phyloP scores from a whole-genome alignment of 2,797 vertebrate species.

The Mallotus villosus region DNA sequence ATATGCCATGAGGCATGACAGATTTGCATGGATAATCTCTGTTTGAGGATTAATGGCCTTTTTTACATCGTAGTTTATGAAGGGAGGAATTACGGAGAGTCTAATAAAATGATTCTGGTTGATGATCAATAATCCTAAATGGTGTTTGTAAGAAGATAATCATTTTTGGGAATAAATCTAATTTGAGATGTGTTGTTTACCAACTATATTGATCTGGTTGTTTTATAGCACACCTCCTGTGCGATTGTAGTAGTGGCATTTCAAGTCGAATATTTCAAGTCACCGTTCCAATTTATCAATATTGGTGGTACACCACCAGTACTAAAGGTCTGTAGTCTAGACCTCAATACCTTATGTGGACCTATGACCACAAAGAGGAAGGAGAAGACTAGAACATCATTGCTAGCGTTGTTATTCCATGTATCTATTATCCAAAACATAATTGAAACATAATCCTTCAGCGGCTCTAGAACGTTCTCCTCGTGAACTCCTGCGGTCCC shows the following conservation, averaged over 20 bases:
- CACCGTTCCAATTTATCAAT: no score
- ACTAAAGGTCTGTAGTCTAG: no score
- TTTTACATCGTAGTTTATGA: slow-evolving; percentile 40
- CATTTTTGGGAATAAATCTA: background rate
- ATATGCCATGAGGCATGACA: slow-evolving; percentile 49
- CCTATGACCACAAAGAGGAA: no score
- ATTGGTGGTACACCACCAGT: slow-evolving; percentile 20
- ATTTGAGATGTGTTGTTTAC: slow-evolving; percentile 9
- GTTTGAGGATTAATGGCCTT: slow-evolving; percentile 57
- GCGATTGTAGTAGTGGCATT: background rate
- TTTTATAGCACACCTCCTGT: background rate
- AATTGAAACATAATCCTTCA: no score
- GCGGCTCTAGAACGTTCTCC: no score
- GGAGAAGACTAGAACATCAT: no score
- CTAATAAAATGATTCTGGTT: slow-evolving; percentile 14
- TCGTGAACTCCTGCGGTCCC: background rate
- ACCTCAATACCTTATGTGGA: no score
- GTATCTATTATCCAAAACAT: no score
- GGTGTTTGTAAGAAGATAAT: background rate
- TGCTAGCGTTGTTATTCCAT: no score
- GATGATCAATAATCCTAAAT: slow-evolving; percentile 31
- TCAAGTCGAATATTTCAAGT: background rate
- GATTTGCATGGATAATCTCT: slow-evolving; percentile 64
- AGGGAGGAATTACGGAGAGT: slow-evolving; percentile 25
- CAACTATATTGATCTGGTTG: background rate